These are phyloP conservation scores for Hylia prasina DNA, from an alignment of 2,113 vertebrate species.

Conservation along the genomic window DNA sequence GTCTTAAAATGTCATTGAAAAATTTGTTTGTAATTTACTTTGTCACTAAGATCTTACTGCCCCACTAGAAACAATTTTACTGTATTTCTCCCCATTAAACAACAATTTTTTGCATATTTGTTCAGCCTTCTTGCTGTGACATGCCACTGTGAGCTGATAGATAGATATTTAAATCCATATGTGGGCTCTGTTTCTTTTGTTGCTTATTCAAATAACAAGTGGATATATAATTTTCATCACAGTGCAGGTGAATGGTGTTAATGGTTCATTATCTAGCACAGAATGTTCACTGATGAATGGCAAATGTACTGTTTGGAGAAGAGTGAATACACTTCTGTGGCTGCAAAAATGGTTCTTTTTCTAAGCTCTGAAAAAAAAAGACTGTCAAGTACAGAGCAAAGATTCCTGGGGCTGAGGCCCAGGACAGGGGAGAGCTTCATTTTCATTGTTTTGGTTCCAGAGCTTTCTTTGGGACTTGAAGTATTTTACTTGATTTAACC, in stretches of 20 bases:
- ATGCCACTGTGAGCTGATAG: constrained; percentile 57
- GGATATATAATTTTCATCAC: constrained; percentile 37
- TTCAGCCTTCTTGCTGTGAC: constrained; percentile 66
- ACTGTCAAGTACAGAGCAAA: background rate
- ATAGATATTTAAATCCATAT: constrained; percentile 61
- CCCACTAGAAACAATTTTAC: constrained; percentile 68
- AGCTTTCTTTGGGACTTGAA: background rate
- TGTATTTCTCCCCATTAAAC: constrained; percentile 67
- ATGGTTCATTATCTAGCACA: constrained; percentile 54
- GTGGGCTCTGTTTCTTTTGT: constrained; percentile 45
- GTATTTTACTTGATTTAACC: background rate
- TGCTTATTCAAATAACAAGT: constrained; percentile 47
- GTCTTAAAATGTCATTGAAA: constrained; percentile 77
- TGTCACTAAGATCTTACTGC: constrained; percentile 47
- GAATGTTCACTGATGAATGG: constrained; percentile 35
- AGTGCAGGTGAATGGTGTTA: constrained; percentile 53
- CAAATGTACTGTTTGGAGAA: background rate
- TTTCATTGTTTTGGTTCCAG: background rate
- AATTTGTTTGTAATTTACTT: constrained; percentile 76
- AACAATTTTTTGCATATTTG: constrained; percentile 68
- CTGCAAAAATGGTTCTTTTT: background rate
- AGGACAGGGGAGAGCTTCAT: background rate
- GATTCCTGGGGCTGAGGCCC: background rate
- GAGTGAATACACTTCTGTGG: background rate
- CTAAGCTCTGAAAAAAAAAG: background rate